Base-by-base conservation (phyloP, 2,888 invertebrate species). In the Octodonta nipae region DNA sequence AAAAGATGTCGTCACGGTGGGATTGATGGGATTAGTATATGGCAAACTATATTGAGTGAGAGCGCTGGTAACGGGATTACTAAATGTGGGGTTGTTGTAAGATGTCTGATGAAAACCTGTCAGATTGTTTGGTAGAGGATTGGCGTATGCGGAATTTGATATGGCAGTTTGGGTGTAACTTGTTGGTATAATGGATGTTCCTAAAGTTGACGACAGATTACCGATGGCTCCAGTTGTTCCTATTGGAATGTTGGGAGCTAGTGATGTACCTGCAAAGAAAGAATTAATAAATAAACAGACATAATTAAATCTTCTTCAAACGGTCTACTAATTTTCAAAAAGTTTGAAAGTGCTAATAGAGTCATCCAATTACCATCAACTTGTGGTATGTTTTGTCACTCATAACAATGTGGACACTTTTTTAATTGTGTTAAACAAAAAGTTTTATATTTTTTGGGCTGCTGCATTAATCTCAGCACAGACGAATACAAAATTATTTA, bases 71-170 rank as follows among this genome's bases (percentile, higher is more conserved):
- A 55, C 58, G 3, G 67, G 61, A 49, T 70, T 66, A 11, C 63
- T 67, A 28, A 66, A 69, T 2, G 67, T 64, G 30, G 70, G 60
- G 28, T 69, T 63, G 15, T 66, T 63, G 55, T 41, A 72, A 44
- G 39, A 64, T 53, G 43, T 64, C 49, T 40, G 1, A n/a, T n/a
- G n/a, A n/a, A 44, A 34, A 11, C 37, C 37, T 5, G 40, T 26
- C 3, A 51, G 46, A 32, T 54, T 58, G 28, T 40, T 40, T 7
- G 46, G 44, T 30, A 58, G 65, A 60, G 38, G 68, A 63, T 55
- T 71, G 63, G 31, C 66, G 64, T 41, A 71, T 59, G 63, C 70
- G 61, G 56, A 67, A 65, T 44, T 70, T 41, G 57, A 65, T 60
- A 43, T 66, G 41, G 46, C 67, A 55, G 44, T 55, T 16, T 54